Base-by-base conservation (phyloP, 2,113 vertebrate genomes). In the Butorides virescens region DNA sequence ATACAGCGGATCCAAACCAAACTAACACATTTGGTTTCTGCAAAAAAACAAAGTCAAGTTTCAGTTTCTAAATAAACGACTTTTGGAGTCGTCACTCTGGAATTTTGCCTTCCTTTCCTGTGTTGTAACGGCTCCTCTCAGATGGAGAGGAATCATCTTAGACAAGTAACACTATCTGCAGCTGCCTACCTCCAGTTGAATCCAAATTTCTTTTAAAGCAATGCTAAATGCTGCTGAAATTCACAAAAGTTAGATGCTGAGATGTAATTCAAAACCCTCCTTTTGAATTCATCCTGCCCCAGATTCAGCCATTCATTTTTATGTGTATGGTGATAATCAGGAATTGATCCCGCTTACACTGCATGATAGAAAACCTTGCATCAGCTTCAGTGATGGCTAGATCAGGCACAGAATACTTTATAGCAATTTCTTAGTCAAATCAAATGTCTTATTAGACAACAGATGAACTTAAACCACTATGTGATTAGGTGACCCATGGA, bases 21-120 rank as follows among this genome's bases (percentile, higher is more conserved):
- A 92, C 73, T 26, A 96, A 92, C 71, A 85, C 65, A 72, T 90
- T 95, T 78, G 30, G 25, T 75, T 94, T 93, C 89, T 96, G 53
- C 70, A 75, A 68, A 83, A 93, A 92, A 91, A 89, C 49, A 92
- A 88, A 92, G 62, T n/a, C 77, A 78, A 65, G 44, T 58, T 95
- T 77, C 71, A 76, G 10, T 96, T 90, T 94, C 82, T 79, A 95
- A 95, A 94, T 84, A 96, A 93, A 91, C 23, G 2, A 27, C 56
- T 87, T 85, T 26, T 32, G 10, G 55, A 92, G 56, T 94, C 14
- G 10, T 73, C 70, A 30, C 17, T 75, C 32, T 87, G 86, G 83
- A 94, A 94, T 85, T 87, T 61, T 75, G 44, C n/a, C 65, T 90
- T 78, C 76, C 37, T 94, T 87, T 90, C 65, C 67, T n/a, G 16